A percentile compares a stretch with the other conserved stretches of the same genome.
phyloP scores from a whole-genome alignment of 2,113 vertebrate genomes.

The Himantopus leucocephalus region DNA sequence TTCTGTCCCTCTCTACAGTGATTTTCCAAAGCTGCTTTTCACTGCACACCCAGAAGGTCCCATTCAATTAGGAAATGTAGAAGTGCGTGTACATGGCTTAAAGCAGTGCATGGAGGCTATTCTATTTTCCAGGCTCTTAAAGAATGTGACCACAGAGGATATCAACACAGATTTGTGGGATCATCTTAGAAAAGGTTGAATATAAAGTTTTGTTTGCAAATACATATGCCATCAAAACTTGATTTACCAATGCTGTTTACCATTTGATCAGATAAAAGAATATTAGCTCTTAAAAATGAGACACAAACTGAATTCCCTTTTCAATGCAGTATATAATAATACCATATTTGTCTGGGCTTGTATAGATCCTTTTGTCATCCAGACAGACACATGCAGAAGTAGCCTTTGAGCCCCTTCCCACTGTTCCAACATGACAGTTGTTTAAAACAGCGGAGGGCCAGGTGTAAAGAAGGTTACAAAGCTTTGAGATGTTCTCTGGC shows the following conservation, averaged over 20 bases:
- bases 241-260: conserved; percentile 54
- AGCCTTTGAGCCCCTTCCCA: neutral
- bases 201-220: conserved; percentile 59
- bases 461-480: neutral
- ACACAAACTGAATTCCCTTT: conserved; percentile 48
- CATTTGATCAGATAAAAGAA: conserved; percentile 64
- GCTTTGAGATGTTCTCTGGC: neutral
- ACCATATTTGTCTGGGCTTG: neutral
- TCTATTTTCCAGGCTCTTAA: conserved; percentile 15
- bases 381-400: neutral
- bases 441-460: neutral
- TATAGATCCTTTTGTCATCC: neutral
- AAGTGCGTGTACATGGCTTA: neutral
- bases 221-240: conserved; percentile 40
- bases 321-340: neutral
- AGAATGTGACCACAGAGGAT: conserved; percentile 44
- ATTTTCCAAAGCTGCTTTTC: conserved; percentile 29
- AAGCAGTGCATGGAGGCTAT: neutral
- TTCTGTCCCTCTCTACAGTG: neutral
- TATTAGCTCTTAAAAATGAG: conserved; percentile 58
- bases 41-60: conserved; percentile 8
- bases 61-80: conserved; percentile 48
- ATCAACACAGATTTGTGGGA: conserved; percentile 45
- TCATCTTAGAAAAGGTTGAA: conserved; percentile 41
- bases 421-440: neutral